Conservation (phyloP, 2,888 invertebrate genomes). For the Drosophila prostipennis region DNA sequence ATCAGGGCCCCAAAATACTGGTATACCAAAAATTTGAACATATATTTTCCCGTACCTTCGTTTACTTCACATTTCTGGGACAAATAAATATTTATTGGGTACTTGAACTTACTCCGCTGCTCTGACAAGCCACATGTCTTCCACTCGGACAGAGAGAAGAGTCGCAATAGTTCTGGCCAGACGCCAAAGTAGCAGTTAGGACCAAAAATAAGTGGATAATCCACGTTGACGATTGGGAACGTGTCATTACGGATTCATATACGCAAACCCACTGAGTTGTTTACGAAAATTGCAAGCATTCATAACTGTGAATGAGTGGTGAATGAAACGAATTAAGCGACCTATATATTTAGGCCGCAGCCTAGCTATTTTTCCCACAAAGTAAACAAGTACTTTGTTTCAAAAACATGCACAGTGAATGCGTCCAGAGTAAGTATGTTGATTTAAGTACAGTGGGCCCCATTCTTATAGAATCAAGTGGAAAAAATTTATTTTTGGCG, state of each 20-base stretch:
- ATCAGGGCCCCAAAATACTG: no score
- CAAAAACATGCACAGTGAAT: background rate
- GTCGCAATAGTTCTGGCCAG: conserved; percentile 60
- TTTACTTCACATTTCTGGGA: no score
- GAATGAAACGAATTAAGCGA: background rate
- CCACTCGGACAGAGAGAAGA: conserved; percentile 54
- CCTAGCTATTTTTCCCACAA: background rate
- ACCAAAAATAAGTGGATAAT: background rate
- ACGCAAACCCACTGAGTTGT: background rate
- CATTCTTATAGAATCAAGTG: background rate
- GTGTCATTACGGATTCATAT: conserved; percentile 4
- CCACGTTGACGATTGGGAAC: background rate
- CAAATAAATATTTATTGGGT: no score
- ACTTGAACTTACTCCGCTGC: conserved; percentile 57
- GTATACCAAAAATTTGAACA: no score
- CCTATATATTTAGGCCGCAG: conserved; percentile 1
- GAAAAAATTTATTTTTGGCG: no score
- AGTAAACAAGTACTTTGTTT: background rate
- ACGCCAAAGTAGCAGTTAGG: background rate
- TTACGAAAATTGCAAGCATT: background rate
- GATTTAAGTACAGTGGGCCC: background rate
- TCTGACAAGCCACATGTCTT: conserved; percentile 58
- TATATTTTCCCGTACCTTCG: no score
- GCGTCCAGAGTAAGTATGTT: background rate
- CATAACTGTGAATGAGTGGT: background rate